Evolutionary conservation across 2,888 invertebrate species (phyloP), one percentile per base, ranked within the genome.

Genomic region (Aphodius granarius): DNA sequence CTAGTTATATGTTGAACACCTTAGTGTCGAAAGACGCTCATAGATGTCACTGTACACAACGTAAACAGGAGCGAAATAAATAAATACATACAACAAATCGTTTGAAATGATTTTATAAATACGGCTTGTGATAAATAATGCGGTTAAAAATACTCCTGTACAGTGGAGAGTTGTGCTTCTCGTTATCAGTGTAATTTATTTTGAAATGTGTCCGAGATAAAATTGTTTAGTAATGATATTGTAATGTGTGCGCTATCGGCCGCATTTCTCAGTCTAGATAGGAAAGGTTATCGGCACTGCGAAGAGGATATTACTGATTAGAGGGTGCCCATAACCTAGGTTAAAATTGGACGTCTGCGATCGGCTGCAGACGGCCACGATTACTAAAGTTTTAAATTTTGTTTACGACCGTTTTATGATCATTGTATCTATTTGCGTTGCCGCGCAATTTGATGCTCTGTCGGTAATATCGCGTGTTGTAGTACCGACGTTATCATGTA

Each of bases 241-340:
- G 43, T 43, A 43, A 43, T 43, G 43, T 43, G 43, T 43, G 43
- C 16, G 66, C 20, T 66, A 66, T 66, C 66, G 66, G 66, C 21
- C 68, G 68, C 68, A 68, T 68, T 68, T 68, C 68, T 68, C 22
- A 21, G 68, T 68, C 18, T 68, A n/a, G 68, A 68, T 68, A 68
- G 9, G 15, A 21, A 22, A 20, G 68, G 68, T 68, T 68, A 68
- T 68, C 68, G 68, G 22, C 68, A n/a, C 20, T n/a, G 68, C 68
- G 22, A 22, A 43, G 22, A 68, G 68, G 68, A 68, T 68, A n/a
- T 20, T 20, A 68, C 22, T 21, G 22, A 68, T 15, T 68, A 66
- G 18, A 13, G 19, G 20, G n/a, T 68, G 22, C 68, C 68, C 68
- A 68, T 68, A 68, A 68, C 68, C 68, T 68, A 68, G 68, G 68